Conservation (phyloP, 2,888 invertebrate species). For the Odontocolon sp. region DNA sequence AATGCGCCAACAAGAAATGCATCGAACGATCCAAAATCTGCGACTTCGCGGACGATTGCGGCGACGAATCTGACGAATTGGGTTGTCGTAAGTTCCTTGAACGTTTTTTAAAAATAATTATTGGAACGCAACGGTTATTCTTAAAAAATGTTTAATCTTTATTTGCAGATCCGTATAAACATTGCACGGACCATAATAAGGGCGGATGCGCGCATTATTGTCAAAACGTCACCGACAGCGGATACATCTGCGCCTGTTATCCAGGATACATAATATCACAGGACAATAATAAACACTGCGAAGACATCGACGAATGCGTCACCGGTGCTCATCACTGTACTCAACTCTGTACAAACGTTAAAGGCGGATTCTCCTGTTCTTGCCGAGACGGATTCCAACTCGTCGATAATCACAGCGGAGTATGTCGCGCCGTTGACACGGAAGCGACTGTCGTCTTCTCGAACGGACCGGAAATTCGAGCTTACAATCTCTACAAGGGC, state of each 20-base stretch:
- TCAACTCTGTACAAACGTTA: slow-evolving; percentile 95
- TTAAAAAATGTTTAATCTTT: neutral
- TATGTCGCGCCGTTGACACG: slow-evolving; percentile 88
- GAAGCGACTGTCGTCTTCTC: slow-evolving; percentile 88
- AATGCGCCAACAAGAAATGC: slow-evolving; percentile 94
- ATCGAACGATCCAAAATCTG: slow-evolving; percentile 90
- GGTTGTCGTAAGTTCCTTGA: slow-evolving; percentile 88
- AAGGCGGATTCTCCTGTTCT: slow-evolving; percentile 93
- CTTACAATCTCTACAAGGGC: slow-evolving; percentile 85
- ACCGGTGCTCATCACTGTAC: slow-evolving; percentile 94
- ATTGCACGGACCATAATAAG: slow-evolving; percentile 80
- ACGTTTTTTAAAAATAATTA: neutral
- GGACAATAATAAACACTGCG: slow-evolving; percentile 91
- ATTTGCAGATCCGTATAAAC: slow-evolving; percentile 79
- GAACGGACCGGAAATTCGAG: slow-evolving; percentile 93
- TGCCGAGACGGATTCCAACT: slow-evolving; percentile 92
- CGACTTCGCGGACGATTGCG: slow-evolving; percentile 95
- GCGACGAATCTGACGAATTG: slow-evolving; percentile 93
- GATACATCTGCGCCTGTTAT: slow-evolving; percentile 95
- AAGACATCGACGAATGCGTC: slow-evolving; percentile 95
- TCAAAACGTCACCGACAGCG: slow-evolving; percentile 90
- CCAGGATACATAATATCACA: slow-evolving; percentile 92
- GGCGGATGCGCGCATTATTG: slow-evolving; percentile 97
- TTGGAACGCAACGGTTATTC: neutral
- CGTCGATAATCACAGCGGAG: slow-evolving; percentile 90